Evolutionary conservation across 2,888 invertebrate species (phyloP).

Genomic region (Ophion ellenae): DNA sequence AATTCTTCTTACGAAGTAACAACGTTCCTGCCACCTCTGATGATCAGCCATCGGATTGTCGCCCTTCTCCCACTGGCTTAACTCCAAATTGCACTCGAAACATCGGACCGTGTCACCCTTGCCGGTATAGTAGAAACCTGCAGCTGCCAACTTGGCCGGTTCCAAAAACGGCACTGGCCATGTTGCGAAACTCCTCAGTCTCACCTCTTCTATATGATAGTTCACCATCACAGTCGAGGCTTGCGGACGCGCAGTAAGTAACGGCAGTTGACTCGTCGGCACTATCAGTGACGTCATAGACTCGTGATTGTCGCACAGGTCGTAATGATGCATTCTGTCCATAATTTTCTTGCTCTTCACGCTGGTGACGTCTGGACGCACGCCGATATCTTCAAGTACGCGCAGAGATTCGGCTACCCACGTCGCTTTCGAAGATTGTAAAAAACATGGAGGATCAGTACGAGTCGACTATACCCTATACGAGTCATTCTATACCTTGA

Average conservation of each 20-base stretch:
- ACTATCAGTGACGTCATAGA: slow-evolving; percentile 70
- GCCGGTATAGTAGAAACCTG: slow-evolving; percentile 93
- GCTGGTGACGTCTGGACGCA: not conserved
- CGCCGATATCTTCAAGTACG: not conserved
- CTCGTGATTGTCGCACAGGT: slow-evolving; percentile 67
- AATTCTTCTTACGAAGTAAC: slow-evolving; percentile 89
- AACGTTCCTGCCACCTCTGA: slow-evolving; percentile 90
- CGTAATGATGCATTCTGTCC: slow-evolving; percentile 73
- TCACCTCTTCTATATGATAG: slow-evolving; percentile 84
- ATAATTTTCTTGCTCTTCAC: slow-evolving; percentile 72
- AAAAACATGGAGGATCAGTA: not conserved
- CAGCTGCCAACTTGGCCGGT: slow-evolving; percentile 88
- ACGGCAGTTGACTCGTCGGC: not conserved
- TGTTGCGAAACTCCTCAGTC: slow-evolving; percentile 87
- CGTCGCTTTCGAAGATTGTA: slow-evolving; percentile 12
- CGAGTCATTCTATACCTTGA: too few relatives aligned
- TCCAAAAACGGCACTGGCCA: slow-evolving; percentile 89
- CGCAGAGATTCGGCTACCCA: not conserved
- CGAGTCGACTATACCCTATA: too few relatives aligned
- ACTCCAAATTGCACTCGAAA: slow-evolving; percentile 91
- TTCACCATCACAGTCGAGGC: slow-evolving; percentile 66
- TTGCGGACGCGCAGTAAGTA: slow-evolving; percentile 33
- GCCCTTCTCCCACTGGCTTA: slow-evolving; percentile 92
- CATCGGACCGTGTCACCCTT: slow-evolving; percentile 92
- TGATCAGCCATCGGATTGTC: slow-evolving; percentile 94